Percentiles rank a stretch among this genome's conserved stretches.
phyloP scores from a whole-genome alignment of 2,888 invertebrate genomes.

The Exocentrus adspersus region DNA sequence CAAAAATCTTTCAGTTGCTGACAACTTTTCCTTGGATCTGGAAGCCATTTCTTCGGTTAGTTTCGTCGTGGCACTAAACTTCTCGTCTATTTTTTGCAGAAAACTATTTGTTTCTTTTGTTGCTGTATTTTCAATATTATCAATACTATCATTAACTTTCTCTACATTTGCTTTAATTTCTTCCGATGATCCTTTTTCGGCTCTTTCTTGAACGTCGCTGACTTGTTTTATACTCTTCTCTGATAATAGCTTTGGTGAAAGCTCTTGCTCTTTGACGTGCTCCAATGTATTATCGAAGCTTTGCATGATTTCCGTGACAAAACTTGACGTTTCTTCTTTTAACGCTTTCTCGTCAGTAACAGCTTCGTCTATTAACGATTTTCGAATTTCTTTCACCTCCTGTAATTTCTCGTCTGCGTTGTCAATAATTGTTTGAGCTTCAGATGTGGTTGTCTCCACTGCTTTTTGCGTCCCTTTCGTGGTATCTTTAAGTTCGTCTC shows the following conservation, averaged over 20 bases:
- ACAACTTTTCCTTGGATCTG: slow-evolving; percentile 32
- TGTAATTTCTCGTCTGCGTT: not conserved
- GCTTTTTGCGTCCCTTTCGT: not conserved
- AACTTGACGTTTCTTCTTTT: slow-evolving; percentile 31
- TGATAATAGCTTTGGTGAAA: not conserved
- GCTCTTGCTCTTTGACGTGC: slow-evolving; percentile 40
- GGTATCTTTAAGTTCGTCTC: slow-evolving; percentile 11
- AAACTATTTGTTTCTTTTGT: slow-evolving; percentile 42
- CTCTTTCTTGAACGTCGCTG: not conserved
- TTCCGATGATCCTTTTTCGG: not conserved
- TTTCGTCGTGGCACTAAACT: slow-evolving; percentile 45
- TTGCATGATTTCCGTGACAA: slow-evolving; percentile 44
- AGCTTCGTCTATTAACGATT: not conserved
- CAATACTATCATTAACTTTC: not conserved
- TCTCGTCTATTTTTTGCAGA: slow-evolving; percentile 51
- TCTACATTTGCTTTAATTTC: not conserved
- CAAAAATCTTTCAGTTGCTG: slow-evolving; percentile 27
- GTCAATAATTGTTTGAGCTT: not conserved
- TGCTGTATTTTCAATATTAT: slow-evolving; percentile 32
- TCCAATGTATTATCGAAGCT: slow-evolving; percentile 47
- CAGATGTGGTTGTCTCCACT: not conserved
- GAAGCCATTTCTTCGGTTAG: slow-evolving; percentile 42
- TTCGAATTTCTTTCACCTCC: not conserved
- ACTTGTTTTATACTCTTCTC: not conserved
- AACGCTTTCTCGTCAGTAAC: not conserved